Conservation (phyloP, 2,113 vertebrate genomes). For the Brienomyrus brachyistius region DNA sequence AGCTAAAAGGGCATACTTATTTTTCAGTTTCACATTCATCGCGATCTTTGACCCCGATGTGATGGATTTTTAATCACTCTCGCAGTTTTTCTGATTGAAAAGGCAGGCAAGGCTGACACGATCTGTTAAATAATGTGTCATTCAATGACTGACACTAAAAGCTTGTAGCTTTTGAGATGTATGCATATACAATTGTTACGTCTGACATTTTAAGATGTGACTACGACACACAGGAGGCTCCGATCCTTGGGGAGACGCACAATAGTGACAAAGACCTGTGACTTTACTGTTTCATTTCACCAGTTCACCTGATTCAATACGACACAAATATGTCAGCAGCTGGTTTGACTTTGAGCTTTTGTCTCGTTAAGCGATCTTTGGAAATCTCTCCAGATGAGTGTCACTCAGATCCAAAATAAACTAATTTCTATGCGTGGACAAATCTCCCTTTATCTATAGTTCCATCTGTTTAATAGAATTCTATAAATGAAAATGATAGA, state of each 20-base stretch:
- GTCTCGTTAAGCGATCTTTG: not conserved
- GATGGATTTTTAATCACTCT: not conserved
- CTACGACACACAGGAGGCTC: not conserved
- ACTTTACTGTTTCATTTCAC: not conserved
- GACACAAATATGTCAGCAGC: not conserved
- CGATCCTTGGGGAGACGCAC: not conserved
- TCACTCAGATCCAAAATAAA: not conserved
- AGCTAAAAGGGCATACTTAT: not conserved
- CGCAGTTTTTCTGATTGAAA: not conserved
- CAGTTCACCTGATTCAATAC: not conserved
- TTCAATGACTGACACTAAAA: not conserved
- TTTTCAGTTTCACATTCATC: not conserved
- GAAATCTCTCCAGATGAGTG: not conserved
- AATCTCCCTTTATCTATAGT: not conserved
- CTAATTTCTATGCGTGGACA: not conserved
- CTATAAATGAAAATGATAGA: not conserved
- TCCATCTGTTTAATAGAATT: not conserved
- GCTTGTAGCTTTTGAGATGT: not conserved
- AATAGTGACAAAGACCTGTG: no score
- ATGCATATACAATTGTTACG: not conserved
- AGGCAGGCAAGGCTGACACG: not conserved
- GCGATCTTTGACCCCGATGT: not conserved
- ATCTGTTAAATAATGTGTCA: not conserved
- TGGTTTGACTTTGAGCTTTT: not conserved
- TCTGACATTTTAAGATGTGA: not conserved